These are phyloP conservation scores for Sycophaga agraensis DNA, from an alignment of 1,140 invertebrate genomes.

Conservation along the genomic window DNA sequence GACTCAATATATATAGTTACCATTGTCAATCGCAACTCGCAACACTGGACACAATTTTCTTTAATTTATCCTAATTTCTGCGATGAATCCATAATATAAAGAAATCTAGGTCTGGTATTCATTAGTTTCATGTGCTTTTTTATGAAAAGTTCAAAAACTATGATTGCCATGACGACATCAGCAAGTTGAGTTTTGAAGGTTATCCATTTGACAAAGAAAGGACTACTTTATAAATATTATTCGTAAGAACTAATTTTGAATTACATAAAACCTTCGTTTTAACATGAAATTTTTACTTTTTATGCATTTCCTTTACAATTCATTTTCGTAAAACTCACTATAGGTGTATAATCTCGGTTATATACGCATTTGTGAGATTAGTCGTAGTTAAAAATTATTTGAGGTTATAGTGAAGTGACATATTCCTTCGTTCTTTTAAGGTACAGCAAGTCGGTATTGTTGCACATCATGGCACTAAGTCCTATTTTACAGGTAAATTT, in stretches of 20 bases:
- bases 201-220: slow-evolving; percentile 18
- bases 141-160: background rate
- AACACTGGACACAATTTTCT: too few species aligned
- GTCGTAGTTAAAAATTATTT: slow-evolving; percentile 30
- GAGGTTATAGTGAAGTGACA: slow-evolving; percentile 33
- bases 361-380: slow-evolving; percentile 13
- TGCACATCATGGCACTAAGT: slow-evolving; percentile 64
- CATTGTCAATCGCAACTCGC: too few species aligned
- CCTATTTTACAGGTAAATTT: slow-evolving; percentile 59
- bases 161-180: slow-evolving; percentile 24
- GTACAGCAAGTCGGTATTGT: slow-evolving; percentile 18
- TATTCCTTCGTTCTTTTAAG: slow-evolving; percentile 13
- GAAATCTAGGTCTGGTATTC: background rate
- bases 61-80: too few species aligned
- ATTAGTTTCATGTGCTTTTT: background rate
- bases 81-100: background rate
- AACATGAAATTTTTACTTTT: background rate
- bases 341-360: background rate
- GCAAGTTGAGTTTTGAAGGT: slow-evolving; percentile 28
- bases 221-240: slow-evolving; percentile 14
- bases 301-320: background rate
- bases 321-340: too few species aligned
- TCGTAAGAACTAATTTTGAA: slow-evolving; percentile 3
- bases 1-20: too few species aligned
- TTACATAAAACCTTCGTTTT: background rate